Evolutionary conservation across 2,888 invertebrate genomes (phyloP).

Genomic region (Ormyrus pomaceus): DNA sequence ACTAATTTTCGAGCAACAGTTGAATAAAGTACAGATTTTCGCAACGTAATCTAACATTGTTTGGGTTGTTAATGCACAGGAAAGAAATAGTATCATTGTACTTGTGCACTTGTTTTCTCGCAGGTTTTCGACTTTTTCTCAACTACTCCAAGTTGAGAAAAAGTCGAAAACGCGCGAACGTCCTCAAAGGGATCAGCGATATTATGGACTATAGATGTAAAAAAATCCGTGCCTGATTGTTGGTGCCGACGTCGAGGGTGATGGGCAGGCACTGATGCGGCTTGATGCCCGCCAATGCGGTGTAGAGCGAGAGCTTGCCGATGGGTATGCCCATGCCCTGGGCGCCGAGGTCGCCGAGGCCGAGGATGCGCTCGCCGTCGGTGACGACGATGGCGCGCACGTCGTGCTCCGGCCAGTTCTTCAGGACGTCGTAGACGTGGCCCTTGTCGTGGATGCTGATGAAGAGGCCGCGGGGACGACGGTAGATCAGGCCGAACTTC

Average conservation of each 20-base stretch:
- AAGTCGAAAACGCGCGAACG: too few relatives aligned
- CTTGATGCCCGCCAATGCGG: conserved; percentile 96
- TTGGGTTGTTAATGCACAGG: too few relatives aligned
- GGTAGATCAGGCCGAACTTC: conserved; percentile 94
- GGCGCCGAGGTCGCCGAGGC: conserved; percentile 97
- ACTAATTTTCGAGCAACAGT: too few relatives aligned
- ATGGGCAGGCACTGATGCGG: conserved; percentile 97
- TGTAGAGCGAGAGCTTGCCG: conserved; percentile 97
- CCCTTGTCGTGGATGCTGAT: conserved; percentile 97
- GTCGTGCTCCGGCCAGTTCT: conserved; percentile 95
- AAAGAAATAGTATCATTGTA: too few relatives aligned
- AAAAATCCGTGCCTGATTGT: conserved; percentile 79
- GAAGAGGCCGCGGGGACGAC: conserved; percentile 94
- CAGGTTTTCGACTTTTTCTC: too few relatives aligned
- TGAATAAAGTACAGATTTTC: too few relatives aligned
- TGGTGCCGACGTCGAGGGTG: conserved; percentile 95
- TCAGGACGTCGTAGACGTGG: conserved; percentile 94
- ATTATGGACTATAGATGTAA: background rate
- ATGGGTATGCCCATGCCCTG: conserved; percentile 99
- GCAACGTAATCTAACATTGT: too few relatives aligned
- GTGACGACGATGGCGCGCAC: conserved; percentile 95
- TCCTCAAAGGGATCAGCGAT: too few relatives aligned
- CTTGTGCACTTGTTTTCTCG: too few relatives aligned
- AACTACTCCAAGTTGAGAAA: too few relatives aligned
- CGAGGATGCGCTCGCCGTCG: conserved; percentile 98